These are phyloP conservation scores for Desmodus rotundus DNA, from an alignment of 2,113 vertebrate genomes.

Conservation along the genomic window DNA sequence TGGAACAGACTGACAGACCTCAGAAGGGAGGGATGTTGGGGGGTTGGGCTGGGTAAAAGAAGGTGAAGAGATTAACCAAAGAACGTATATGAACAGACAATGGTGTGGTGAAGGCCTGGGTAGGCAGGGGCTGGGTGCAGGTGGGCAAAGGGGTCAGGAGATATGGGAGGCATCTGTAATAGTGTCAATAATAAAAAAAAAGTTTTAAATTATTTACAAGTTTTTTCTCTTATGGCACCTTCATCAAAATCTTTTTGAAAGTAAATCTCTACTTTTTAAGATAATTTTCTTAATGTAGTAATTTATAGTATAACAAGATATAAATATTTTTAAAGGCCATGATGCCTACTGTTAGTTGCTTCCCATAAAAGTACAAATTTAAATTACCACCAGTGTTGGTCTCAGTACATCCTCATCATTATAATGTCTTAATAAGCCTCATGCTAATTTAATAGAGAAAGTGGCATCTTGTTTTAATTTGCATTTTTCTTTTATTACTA, in stretches of 20 bases:
- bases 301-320: background rate
- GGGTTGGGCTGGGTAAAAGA: too few relatives aligned
- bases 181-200: too few relatives aligned
- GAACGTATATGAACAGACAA: too few relatives aligned
- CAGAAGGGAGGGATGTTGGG: too few relatives aligned
- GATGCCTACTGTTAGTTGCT: background rate
- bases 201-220: background rate
- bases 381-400: background rate
- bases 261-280: background rate
- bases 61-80: too few relatives aligned
- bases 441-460: background rate
- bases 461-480: background rate
- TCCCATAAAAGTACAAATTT: slow-evolving; percentile 6
- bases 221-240: background rate
- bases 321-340: background rate
- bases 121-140: too few relatives aligned
- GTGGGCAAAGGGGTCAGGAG: too few relatives aligned
- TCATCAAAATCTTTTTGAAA: background rate
- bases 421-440: background rate
- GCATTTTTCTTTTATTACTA: background rate
- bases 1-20: too few relatives aligned
- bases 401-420: background rate
- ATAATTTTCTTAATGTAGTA: background rate
- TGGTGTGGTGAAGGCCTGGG: too few relatives aligned
- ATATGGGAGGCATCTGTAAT: too few relatives aligned